Base-by-base conservation (phyloP, 2,888 invertebrate genomes). In the Glaucopsyche alexis region DNA sequence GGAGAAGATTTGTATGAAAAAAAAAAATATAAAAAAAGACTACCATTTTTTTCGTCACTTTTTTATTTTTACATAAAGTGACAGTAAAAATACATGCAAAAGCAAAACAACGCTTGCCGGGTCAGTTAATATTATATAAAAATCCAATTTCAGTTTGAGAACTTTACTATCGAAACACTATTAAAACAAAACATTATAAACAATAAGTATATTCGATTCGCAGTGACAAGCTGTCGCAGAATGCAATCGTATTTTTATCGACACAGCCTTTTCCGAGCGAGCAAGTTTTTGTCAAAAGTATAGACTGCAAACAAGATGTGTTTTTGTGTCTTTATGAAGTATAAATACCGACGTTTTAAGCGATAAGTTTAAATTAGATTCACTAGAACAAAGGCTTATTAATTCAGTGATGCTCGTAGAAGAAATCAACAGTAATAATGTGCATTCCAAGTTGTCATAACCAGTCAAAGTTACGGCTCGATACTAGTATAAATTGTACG, bases 401-500 rank as follows among this genome's bases (percentile, higher is more conserved):
- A 80, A 81, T 81, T 80, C 81, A 79, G 79, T 77, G 78, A 78
- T 79, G 76, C 74, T 78, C 75, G 78, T 78, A 78, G 79, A 79
- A 78, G 76, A 75, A 76, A 84, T 81, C 80, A 77, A 75, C 80
- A 78, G 79, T 80, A 84, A 81, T 82, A 82, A 84, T 84, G 86
- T 81, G 83, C 84, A 85, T 87, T 83, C 80, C 83, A 81, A 81
- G 79, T 82, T 84, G 85, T 86, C 86, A 85, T 82, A 81, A 82
- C 82, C 82, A 82, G 83, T 85, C 82, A 83, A 82, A 73, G 73
- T 73, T 75, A 76, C 79, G 82, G 80, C 78, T n/a, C 49, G 65
- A 52, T 72, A 50, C 40, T 72, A 65, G 60, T 38, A 38, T 55
- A 60, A 64, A 69, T 69, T 40, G 45, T 64, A 19, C 73, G 50